Conservation (phyloP, 2,113 vertebrate species). For the Eira barbara region DNA sequence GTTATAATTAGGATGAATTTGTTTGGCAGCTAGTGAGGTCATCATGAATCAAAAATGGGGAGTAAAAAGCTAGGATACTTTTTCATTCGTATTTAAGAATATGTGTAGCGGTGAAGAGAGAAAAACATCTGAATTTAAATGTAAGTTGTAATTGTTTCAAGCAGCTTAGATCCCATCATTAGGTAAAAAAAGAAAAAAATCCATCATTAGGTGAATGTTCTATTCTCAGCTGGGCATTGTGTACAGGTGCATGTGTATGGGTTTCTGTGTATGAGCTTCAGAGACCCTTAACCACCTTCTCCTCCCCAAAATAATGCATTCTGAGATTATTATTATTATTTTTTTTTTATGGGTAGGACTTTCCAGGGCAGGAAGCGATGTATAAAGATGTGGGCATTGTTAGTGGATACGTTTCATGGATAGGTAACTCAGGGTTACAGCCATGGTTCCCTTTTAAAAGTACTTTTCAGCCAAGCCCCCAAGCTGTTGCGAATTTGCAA, state of each 20-base stretch:
- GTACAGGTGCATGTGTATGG: not conserved
- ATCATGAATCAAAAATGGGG: conserved; percentile 48
- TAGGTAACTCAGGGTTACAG: not conserved
- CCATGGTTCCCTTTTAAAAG: not conserved
- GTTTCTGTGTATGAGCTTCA: not conserved
- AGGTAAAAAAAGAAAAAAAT: not conserved
- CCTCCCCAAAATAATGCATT: not conserved
- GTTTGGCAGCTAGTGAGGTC: conserved; percentile 63
- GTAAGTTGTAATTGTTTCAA: conserved; percentile 28
- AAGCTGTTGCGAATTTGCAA: not conserved
- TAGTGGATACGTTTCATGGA: not conserved
- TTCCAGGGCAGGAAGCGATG: not conserved
- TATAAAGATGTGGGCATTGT: not conserved
- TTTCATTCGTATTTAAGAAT: conserved; percentile 58
- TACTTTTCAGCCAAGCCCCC: not conserved
- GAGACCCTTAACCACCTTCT: not conserved
- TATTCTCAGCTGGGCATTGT: not conserved
- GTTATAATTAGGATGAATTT: conserved; percentile 64
- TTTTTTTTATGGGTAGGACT: not conserved
- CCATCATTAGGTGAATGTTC: not conserved
- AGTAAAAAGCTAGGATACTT: conserved; percentile 39
- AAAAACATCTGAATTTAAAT: conserved; percentile 44
- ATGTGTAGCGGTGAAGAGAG: not conserved
- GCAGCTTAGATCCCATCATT: conserved; percentile 1
- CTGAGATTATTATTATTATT: not conserved